Evolutionary conservation across 2,113 vertebrate genomes (phyloP), one percentile per base, ranked within the genome.

Genomic region (Gavialis gangeticus): DNA sequence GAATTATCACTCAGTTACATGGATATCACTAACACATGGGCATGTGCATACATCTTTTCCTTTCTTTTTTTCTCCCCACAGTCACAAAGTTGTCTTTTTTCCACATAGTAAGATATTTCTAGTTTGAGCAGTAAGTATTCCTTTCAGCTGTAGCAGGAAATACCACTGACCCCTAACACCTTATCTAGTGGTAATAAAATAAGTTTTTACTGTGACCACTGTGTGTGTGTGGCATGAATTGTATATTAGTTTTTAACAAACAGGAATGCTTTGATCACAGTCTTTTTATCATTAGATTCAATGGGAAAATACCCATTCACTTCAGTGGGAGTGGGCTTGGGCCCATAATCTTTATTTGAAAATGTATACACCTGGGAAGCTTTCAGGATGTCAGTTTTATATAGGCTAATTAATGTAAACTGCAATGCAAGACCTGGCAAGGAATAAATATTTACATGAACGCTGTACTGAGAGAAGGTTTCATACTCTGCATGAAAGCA

Each of bases 11-110:
- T 92, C 92, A 96, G 86, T 90, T 91, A 75, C 56, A 62, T 95
- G 92, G 78, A 81, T 96, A 90, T 95, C 85, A 92, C 78, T 93
- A 84, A 95, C 60, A 57, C 93, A 97, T 9, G 46, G 95, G 93
- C 96, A 94, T 0, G 92, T 95, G 81, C 37, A n/a, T 84, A 21
- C 7, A 7, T 87, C 30, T 91, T 63, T 95, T 86, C 92, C 21
- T 88, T 90, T 85, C 30, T 93, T 1, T 86, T 9, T 46, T 46
- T 77, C 17, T 67, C 95, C 28, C n/a, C 80, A 3, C 5, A 87
- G 5, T 76, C 66, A 55, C 6, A 75, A 85, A 21, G 4, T 73
- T 82, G 83, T 92, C 19, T 94, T 5, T 86, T 94, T 82, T 84
- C 84, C 24, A 69, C 3, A 1, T 0, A n/a, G 10, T 86, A 82